A percentile compares a stretch with the other conserved stretches of the same genome.
These are phyloP conservation scores for Embiotoca jacksoni DNA, from an alignment of 2,113 vertebrate species.

Conservation along the genomic window DNA sequence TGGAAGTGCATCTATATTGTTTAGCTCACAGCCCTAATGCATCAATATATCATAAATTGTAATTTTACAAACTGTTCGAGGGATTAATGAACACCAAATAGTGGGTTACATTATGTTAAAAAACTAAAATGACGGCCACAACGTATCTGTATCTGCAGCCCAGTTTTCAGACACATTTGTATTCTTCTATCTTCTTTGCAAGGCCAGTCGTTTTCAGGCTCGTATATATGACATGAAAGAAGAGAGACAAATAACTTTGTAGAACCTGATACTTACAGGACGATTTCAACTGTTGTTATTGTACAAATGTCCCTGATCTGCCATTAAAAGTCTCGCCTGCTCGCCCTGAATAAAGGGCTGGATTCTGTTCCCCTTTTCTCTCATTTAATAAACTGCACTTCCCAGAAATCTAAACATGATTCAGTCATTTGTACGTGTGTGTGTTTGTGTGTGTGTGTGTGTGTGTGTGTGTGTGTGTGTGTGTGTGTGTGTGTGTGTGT, in stretches of 20 bases:
- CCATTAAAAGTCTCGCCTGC: not conserved
- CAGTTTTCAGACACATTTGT: not conserved
- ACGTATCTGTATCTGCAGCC: not conserved
- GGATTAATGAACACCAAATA: not conserved
- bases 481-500: conserved; percentile 12
- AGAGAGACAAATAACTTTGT: not conserved
- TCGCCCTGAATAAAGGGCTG: conserved; percentile 18
- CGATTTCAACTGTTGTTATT: conserved; percentile 12
- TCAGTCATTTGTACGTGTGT: conserved; percentile 18
- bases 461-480: conserved; percentile 35
- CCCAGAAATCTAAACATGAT: conserved; percentile 61
- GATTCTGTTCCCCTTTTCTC: conserved; percentile 51
- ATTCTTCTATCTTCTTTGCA: not conserved
- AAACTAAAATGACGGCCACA: not conserved
- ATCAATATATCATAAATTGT: no score
- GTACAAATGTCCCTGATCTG: conserved; percentile 4
- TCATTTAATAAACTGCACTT: conserved; percentile 68
- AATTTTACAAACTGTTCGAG: not conserved
- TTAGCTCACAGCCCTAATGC: not conserved
- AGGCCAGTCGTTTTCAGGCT: not conserved
- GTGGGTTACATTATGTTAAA: not conserved
- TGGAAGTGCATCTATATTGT: not conserved
- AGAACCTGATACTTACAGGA: not conserved
- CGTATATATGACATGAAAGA: not conserved
- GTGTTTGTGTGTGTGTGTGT: conserved; percentile 4